Percentiles rank a stretch among this genome's conserved stretches.
Conservation (phyloP, 2,113 vertebrate genomes). For the Cryptotis parvus region DNA sequence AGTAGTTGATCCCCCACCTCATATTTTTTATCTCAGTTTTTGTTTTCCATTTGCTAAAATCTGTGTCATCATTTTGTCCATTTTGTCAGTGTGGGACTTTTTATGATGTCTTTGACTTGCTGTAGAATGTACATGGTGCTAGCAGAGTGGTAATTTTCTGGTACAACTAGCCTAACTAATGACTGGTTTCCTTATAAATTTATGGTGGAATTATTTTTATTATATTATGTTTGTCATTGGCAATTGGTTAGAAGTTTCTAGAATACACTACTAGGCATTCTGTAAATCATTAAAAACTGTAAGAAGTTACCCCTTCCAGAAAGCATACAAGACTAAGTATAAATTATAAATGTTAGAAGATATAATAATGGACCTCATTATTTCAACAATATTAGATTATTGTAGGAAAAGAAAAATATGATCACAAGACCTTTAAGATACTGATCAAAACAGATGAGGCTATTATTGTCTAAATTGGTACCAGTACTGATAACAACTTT, state of each 20-base stretch:
- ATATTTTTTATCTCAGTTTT: background rate
- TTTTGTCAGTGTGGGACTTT: no score
- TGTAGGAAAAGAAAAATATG: background rate
- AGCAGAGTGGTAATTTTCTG: constrained; percentile 48
- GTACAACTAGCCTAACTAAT: constrained; percentile 54
- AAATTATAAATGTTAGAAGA: background rate
- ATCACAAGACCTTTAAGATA: background rate
- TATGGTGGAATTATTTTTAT: constrained; percentile 16
- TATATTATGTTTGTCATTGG: constrained; percentile 38
- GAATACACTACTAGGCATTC: background rate
- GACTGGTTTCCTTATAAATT: constrained; percentile 30
- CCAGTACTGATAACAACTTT: background rate
- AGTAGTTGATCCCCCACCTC: background rate
- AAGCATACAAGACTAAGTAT: background rate
- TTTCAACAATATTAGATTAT: background rate
- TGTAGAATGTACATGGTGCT: constrained; percentile 30
- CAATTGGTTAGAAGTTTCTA: background rate
- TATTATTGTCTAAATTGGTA: background rate
- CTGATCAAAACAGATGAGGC: background rate
- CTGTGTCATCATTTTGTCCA: background rate
- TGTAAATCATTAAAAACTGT: background rate
- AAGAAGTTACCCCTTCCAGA: background rate
- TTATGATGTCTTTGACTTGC: background rate
- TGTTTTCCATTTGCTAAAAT: background rate
- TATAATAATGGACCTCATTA: no score